phyloP scores from a whole-genome alignment of 2,888 invertebrate species.

The Coronaproctus castanopsis region DNA sequence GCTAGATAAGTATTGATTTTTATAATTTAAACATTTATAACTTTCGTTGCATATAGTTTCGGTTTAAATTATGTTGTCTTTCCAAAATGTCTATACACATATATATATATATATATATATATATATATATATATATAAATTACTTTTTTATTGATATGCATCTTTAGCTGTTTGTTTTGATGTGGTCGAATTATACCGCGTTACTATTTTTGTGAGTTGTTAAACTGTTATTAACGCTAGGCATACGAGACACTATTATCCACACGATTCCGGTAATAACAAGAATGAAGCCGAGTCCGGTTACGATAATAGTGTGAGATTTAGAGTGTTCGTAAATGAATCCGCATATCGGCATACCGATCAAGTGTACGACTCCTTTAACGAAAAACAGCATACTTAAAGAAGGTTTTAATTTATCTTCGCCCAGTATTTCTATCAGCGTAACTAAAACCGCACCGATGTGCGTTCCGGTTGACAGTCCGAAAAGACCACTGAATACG shows the following conservation, averaged over 20 bases:
- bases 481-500: slow-evolving; percentile 52
- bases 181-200: no score
- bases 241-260: slow-evolving; percentile 26
- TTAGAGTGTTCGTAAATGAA: slow-evolving; percentile 40
- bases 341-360: slow-evolving; percentile 69
- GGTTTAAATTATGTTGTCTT: no score
- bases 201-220: no score
- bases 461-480: slow-evolving; percentile 62
- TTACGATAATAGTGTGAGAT: slow-evolving; percentile 50
- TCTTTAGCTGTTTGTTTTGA: no score
- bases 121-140: no score
- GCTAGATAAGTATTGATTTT: no score
- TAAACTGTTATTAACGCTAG: no score
- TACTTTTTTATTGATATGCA: no score
- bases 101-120: no score
- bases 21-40: no score
- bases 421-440: slow-evolving; percentile 70
- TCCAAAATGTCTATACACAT: no score
- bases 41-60: no score
- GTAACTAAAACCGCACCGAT: slow-evolving; percentile 71
- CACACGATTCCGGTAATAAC: slow-evolving; percentile 51
- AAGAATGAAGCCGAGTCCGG: slow-evolving; percentile 48
- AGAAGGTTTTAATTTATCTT: slow-evolving; percentile 61
- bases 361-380: slow-evolving; percentile 57
- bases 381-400: slow-evolving; percentile 71